Percentiles rank a stretch among this genome's conserved stretches.
phyloP scores from a whole-genome alignment of 1,140 invertebrate species.

The Contarinia nasturtii region DNA sequence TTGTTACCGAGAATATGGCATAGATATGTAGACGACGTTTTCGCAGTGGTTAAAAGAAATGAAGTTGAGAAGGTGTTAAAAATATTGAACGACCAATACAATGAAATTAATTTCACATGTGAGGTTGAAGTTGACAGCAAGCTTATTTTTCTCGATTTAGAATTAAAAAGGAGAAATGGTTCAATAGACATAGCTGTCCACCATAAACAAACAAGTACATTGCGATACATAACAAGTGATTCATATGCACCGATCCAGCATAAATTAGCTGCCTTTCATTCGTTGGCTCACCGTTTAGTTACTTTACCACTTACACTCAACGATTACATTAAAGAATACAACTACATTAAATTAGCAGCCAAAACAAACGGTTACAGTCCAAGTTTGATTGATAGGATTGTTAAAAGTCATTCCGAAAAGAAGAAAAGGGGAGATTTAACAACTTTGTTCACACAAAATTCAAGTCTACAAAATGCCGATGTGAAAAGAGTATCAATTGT shows the following conservation, averaged over 20 bases:
- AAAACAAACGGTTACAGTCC: not conserved
- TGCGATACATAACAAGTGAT: not conserved
- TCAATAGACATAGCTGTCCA: not conserved
- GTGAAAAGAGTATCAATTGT: too few species aligned
- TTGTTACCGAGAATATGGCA: not conserved
- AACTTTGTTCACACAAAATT: not conserved
- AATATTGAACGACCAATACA: not conserved
- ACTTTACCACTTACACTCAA: not conserved
- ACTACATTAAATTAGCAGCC: not conserved
- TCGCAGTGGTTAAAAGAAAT: not conserved
- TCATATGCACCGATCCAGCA: not conserved
- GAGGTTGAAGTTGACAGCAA: not conserved
- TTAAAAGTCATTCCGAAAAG: not conserved
- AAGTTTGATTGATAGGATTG: not conserved
- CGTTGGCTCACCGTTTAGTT: not conserved
- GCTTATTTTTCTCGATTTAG: not conserved
- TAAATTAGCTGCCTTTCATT: not conserved
- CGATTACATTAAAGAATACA: not conserved
- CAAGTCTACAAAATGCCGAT: not conserved
- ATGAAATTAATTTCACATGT: not conserved
- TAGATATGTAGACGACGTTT: not conserved
- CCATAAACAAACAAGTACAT: not conserved
- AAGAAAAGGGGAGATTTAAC: not conserved
- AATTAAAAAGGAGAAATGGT: not conserved
- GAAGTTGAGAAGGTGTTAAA: not conserved